Base-by-base conservation (phyloP, 2,113 vertebrate species). In the Actenoides hombroni region DNA sequence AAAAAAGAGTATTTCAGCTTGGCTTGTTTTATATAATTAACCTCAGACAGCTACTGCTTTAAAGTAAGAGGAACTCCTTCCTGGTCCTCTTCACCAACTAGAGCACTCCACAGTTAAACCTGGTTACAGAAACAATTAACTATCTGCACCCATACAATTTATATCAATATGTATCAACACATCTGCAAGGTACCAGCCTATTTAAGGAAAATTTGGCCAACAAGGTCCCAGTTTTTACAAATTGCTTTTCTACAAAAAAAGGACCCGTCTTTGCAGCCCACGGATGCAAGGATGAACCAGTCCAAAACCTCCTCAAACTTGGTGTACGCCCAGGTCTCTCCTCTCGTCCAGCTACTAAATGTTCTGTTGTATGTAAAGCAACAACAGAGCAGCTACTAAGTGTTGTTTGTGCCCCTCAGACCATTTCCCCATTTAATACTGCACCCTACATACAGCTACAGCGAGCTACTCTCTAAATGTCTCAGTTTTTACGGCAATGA, bases 51-150 rank as follows among this genome's bases (percentile, higher is more conserved):
- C 67, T 76, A 81, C 67, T 88, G 67, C 80, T 94, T 89, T 95
- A 92, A 88, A 96, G 91, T 92, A 95, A 95, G 25, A 94, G 40
- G 65, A 92, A 86, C 69, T 81, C 63, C 19, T 79, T 86, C 60
- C 46, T 56, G 48, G 85, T 86, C 65, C 59, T 82, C 49, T 37
- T 91, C 77, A 95, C 63, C 56, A 81, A 83, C 65, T 51, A 86
- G 16, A 92, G 48, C 68, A 73, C 61, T 92, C 91, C 83, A 75
- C 24, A 86, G 93, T 35, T 71, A 73, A 89, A 79, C 15, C 19
- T 63, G 82, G 31, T 42, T 68, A 80, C 64, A 71, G 84, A 82
- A 86, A 60, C 83, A 91, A 90, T 84, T 96, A 95, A 92, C 10
- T 92, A 64, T 63, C 88, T 95, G 75, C 53, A 91, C 78, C 63